Conservation (phyloP, 2,797 vertebrate genomes). For the Chelon labrosus region DNA sequence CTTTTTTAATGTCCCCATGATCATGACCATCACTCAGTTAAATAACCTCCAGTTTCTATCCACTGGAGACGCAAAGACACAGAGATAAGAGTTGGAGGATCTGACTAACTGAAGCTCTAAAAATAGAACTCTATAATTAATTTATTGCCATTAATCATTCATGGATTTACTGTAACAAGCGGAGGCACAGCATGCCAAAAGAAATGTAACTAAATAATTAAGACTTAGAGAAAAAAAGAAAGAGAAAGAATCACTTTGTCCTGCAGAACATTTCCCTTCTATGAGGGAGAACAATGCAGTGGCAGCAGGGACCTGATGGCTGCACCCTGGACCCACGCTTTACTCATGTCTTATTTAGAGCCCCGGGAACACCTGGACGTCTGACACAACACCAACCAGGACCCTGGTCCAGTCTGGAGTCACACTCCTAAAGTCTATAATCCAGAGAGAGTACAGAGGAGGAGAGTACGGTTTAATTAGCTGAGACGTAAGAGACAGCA, state of each 20-base stretch:
- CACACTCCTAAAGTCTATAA: no score
- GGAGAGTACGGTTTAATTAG: no score
- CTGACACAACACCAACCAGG: no score
- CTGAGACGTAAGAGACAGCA: no score
- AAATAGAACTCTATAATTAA: conserved; percentile 69
- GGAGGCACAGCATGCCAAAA: conserved; percentile 63
- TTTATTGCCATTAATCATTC: conserved; percentile 69
- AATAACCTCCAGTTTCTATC: conserved; percentile 12
- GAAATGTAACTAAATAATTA: conserved; percentile 76
- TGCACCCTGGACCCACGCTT: no score
- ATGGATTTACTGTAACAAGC: conserved; percentile 71
- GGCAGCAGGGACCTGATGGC: no score
- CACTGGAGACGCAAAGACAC: conserved; percentile 26
- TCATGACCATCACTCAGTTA: conserved; percentile 6
- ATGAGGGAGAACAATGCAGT: no score
- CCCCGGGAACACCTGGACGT: no score
- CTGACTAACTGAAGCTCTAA: conserved; percentile 49
- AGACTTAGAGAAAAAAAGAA: conserved; percentile 17
- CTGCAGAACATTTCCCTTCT: background rate
- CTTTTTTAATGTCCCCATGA: conserved; percentile 6
- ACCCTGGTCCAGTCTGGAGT: no score
- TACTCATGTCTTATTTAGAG: no score
- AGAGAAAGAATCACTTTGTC: conserved; percentile 17
- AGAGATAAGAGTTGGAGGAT: conserved; percentile 46
- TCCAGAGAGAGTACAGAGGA: no score